Evolutionary conservation across 2,797 vertebrate species (phyloP).

Genomic region (Lates japonicus): DNA sequence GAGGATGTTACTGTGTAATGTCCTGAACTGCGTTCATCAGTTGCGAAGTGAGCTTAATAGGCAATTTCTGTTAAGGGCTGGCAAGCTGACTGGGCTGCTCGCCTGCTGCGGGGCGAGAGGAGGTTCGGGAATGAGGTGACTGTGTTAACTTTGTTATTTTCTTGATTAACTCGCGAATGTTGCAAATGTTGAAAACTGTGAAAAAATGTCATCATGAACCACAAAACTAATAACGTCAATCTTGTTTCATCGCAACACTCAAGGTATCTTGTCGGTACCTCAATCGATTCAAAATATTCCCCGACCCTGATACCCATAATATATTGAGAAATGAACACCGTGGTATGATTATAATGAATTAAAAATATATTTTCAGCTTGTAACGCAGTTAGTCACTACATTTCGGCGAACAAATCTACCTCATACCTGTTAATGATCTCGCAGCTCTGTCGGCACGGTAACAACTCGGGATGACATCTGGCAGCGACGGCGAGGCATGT

Average conservation of each 20-base stretch:
- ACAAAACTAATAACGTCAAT: too few relatives aligned
- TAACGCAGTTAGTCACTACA: background rate
- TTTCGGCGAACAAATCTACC: slow-evolving; percentile 19
- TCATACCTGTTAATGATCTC: slow-evolving; percentile 48
- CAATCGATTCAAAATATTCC: background rate
- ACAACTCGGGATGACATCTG: slow-evolving; percentile 67
- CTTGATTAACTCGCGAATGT: background rate
- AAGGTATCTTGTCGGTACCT: background rate
- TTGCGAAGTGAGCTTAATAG: background rate
- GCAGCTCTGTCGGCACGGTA: slow-evolving; percentile 51
- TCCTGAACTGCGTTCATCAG: background rate
- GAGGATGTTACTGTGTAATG: background rate
- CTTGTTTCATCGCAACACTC: background rate
- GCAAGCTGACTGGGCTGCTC: background rate
- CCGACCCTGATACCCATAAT: background rate
- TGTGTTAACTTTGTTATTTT: background rate
- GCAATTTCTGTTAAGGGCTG: background rate
- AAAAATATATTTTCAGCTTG: background rate
- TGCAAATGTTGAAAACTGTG: background rate
- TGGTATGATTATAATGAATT: too few relatives aligned
- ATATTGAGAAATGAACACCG: background rate
- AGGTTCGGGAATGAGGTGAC: background rate
- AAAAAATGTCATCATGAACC: background rate
- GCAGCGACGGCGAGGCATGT: slow-evolving; percentile 68
- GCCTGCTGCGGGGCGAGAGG: too few relatives aligned